Evolutionary conservation across 2,888 invertebrate species (phyloP), one percentile per base, ranked within the genome.

Genomic region (Empis livida): DNA sequence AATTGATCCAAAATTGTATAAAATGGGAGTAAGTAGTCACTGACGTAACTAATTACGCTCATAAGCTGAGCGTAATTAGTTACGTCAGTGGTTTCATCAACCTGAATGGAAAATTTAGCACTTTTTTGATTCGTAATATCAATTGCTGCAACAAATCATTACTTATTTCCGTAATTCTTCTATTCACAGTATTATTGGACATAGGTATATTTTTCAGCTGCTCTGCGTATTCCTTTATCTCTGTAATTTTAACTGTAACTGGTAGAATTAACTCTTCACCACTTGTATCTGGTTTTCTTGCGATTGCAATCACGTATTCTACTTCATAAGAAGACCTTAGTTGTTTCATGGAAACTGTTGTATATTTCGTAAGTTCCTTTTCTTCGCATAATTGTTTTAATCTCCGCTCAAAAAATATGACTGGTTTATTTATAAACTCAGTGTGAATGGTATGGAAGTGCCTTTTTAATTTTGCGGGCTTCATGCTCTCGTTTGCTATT

Each of bases 21-120:
- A n/a, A n/a, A n/a, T n/a, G n/a, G n/a, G n/a, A n/a, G n/a, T n/a
- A n/a, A n/a, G n/a, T n/a, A n/a, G n/a, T n/a, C n/a, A n/a, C n/a
- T n/a, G n/a, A n/a, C n/a, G n/a, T n/a, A n/a, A n/a, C n/a, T n/a
- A n/a, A n/a, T n/a, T n/a, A n/a, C n/a, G n/a, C n/a, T n/a, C n/a
- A n/a, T n/a, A n/a, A n/a, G n/a, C n/a, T n/a, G n/a, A n/a, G n/a
- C n/a, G n/a, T n/a, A n/a, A n/a, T n/a, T n/a, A n/a, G n/a, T n/a
- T n/a, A 45, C 40, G 32, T 45, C 41, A 5, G 42, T 45, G n/a
- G 41, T 35, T 35, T 45, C 45, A 31, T 45, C 45, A 32, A 45
- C 20, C 14, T 45, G 45, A 16, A 45, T 40, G 17, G 40, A 14
- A 39, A 40, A 30, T 16, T 32, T 32, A 31, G 16, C 13, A 38